These are phyloP conservation scores for Meganola albula DNA, from an alignment of 2,888 invertebrate genomes.

Conservation along the genomic window DNA sequence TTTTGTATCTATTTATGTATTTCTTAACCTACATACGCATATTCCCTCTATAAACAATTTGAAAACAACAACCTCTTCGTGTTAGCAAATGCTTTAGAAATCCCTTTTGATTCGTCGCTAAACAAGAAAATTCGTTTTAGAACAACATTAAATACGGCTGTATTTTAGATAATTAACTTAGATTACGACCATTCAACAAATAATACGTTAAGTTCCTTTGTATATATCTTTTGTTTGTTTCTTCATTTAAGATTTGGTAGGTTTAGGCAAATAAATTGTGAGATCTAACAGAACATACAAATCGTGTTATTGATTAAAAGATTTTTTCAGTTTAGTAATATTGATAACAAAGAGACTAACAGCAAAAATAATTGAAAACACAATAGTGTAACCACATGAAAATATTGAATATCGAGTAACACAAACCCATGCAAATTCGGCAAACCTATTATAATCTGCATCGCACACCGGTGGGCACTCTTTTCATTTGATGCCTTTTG, in stretches of 20 bases:
- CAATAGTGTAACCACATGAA: constrained; percentile 58
- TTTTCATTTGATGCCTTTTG: constrained; percentile 75
- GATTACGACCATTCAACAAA: constrained; percentile 62
- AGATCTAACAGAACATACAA: too few species aligned
- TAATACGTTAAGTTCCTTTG: constrained; percentile 62
- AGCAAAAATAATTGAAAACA: constrained; percentile 28
- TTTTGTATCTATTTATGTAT: too few species aligned
- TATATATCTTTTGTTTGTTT: too few species aligned
- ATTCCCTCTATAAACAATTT: constrained; percentile 56
- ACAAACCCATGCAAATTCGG: constrained; percentile 70
- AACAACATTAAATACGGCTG: constrained; percentile 68
- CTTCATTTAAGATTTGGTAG: too few species aligned
- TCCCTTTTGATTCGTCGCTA: constrained; percentile 65
- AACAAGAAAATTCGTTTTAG: constrained; percentile 66
- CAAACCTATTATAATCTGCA: constrained; percentile 75
- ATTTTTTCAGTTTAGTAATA: not conserved
- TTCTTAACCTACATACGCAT: constrained; percentile 59
- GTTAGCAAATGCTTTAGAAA: constrained; percentile 69
- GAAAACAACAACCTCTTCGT: constrained; percentile 64
- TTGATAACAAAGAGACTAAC: not conserved
- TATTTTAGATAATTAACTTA: constrained; percentile 73
- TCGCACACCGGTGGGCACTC: constrained; percentile 73
- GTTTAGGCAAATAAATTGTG: too few species aligned
- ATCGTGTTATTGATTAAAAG: too few species aligned
- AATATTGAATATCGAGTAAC: constrained; percentile 67